These are phyloP conservation scores for Chloebia gouldiae DNA, from an alignment of 2,113 vertebrate species.

Conservation along the genomic window DNA sequence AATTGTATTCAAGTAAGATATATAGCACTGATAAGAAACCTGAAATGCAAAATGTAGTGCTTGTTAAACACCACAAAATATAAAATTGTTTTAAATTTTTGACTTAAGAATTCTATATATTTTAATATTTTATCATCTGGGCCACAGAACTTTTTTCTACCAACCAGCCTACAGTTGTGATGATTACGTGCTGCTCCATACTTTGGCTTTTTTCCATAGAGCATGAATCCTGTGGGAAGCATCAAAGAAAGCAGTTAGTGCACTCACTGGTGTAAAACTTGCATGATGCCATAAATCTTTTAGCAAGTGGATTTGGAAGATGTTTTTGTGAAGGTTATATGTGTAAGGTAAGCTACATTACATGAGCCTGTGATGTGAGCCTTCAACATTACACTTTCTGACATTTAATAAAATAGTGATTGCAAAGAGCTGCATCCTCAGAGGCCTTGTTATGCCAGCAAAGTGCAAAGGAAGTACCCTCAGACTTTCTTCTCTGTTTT, in stretches of 20 bases:
- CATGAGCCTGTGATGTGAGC: conserved; percentile 20
- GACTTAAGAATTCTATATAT: not conserved
- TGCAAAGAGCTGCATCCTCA: conserved; percentile 71
- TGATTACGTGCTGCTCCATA: conserved; percentile 71
- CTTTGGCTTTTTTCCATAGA: conserved; percentile 78
- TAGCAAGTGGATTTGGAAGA: conserved; percentile 77
- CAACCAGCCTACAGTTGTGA: not conserved
- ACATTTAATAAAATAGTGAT: conserved; percentile 81
- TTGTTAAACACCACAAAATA: not conserved
- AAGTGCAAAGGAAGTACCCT: conserved; percentile 21
- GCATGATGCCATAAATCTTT: conserved; percentile 92
- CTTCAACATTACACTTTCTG: conserved; percentile 68
- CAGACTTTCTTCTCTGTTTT: conserved; percentile 55
- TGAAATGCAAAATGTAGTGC: not conserved
- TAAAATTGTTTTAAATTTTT: not conserved
- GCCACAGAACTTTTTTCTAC: conserved; percentile 34
- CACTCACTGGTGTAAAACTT: conserved; percentile 88
- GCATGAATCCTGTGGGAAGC: conserved; percentile 77
- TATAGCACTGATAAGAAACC: not conserved
- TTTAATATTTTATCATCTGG: conserved; percentile 38
- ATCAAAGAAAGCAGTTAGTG: conserved; percentile 86
- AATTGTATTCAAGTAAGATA: not conserved
- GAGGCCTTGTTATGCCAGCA: conserved; percentile 73
- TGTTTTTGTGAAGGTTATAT: conserved; percentile 75
- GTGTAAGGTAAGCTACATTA: conserved; percentile 71